Conservation (phyloP, 2,113 vertebrate species). For the Neotoma lepida region DNA sequence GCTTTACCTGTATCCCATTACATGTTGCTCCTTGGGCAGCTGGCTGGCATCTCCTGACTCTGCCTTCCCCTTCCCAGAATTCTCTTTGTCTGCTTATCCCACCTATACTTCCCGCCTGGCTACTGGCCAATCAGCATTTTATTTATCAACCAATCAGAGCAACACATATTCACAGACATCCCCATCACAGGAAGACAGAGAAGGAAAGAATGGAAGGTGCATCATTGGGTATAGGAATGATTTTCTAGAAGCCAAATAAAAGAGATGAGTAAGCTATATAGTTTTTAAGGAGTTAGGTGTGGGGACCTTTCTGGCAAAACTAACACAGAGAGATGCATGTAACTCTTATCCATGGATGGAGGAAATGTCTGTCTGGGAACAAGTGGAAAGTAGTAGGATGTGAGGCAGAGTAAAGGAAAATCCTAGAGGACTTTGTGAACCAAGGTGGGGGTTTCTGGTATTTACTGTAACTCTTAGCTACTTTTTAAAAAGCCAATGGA, state of each 20-base stretch:
- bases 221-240: background rate
- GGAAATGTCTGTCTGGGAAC: background rate
- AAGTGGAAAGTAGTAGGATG: background rate
- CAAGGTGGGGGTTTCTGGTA: background rate
- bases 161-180: too few relatives aligned
- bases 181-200: background rate
- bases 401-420: background rate
- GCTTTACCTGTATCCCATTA: too few relatives aligned
- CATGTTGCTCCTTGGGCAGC: too few relatives aligned
- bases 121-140: too few relatives aligned
- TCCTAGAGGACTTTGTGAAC: background rate
- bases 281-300: background rate
- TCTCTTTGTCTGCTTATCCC: too few relatives aligned
- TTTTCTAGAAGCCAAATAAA: background rate
- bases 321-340: background rate
- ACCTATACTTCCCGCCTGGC: too few relatives aligned
- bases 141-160: too few relatives aligned
- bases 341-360: background rate
- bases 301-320: background rate
- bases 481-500: background rate
- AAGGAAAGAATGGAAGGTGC: background rate
- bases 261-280: background rate
- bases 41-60: too few relatives aligned
- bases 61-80: too few relatives aligned
- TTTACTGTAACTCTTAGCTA: background rate